Conservation (phyloP, 92 coral and sea anemone species). For the Palythoa caribaeorum region DNA sequence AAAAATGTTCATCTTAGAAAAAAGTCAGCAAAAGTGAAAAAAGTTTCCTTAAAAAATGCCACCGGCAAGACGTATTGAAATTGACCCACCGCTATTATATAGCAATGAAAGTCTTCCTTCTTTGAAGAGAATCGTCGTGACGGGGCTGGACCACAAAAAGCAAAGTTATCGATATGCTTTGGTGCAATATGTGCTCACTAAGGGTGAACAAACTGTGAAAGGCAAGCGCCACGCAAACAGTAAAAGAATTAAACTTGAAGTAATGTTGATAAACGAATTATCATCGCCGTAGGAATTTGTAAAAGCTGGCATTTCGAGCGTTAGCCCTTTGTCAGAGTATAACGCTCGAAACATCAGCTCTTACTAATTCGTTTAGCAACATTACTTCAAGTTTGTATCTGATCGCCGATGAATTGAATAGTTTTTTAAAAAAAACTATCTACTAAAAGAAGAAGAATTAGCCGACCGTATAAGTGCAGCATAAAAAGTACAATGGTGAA, state of each 20-base stretch:
- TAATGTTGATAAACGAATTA: no score
- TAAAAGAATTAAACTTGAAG: not conserved
- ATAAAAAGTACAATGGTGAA: constrained; percentile 39
- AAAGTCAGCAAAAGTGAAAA: not conserved
- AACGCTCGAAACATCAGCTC: no score
- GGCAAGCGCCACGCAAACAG: constrained; percentile 55
- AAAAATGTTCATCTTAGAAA: not conserved
- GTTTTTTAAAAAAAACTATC: no score
- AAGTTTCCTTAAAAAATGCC: not conserved
- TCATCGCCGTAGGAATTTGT: no score
- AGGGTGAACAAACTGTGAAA: constrained; percentile 44
- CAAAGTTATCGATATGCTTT: constrained; percentile 17
- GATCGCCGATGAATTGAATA: no score
- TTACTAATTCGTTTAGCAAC: no score
- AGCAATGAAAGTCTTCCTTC: constrained; percentile 1
- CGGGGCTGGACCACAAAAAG: constrained; percentile 1
- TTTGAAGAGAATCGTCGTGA: not conserved
- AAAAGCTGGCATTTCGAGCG: no score
- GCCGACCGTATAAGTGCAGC: constrained; percentile 40
- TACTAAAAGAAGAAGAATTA: not conserved
- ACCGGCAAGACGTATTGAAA: not conserved
- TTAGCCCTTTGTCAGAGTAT: no score
- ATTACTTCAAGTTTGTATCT: no score
- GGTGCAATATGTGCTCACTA: constrained; percentile 60
- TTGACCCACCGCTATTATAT: not conserved